phyloP scores from a whole-genome alignment of 2,797 vertebrate species.

The Coregonus ussuriensis region DNA sequence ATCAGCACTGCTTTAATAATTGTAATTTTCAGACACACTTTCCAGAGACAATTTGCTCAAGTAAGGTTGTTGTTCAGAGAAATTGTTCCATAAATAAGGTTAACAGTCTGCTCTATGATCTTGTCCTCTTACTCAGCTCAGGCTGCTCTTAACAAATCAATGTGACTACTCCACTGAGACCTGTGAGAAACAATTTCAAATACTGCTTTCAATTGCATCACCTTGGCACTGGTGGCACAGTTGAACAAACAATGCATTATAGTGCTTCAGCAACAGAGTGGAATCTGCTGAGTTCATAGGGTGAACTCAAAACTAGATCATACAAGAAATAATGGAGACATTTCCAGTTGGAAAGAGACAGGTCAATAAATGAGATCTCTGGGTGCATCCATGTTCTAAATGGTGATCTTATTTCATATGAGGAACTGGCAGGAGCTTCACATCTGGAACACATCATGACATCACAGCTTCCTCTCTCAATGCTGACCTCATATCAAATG shows the following conservation, averaged over 20 bases:
- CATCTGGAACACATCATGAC: constrained; percentile 48
- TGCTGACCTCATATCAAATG: constrained; percentile 23
- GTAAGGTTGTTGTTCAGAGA: constrained; percentile 32
- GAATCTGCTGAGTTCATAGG: constrained; percentile 16
- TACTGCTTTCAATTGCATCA: constrained; percentile 9
- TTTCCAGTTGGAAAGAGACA: constrained; percentile 14
- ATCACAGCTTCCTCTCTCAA: constrained; percentile 24
- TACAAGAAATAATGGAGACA: constrained; percentile 11
- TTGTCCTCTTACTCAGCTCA: constrained; percentile 23
- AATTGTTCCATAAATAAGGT: constrained; percentile 33
- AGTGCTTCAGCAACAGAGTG: constrained; percentile 16
- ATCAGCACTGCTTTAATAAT: constrained; percentile 35
- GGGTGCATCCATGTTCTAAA: constrained; percentile 33
- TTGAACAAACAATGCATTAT: constrained; percentile 21
- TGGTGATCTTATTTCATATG: constrained; percentile 22
- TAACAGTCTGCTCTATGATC: constrained; percentile 8
- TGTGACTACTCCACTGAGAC: constrained; percentile 7
- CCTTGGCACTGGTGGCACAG: constrained; percentile 14
- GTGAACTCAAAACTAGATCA: constrained; percentile 10
- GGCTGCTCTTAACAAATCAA: constrained; percentile 14
- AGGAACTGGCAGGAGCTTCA: not conserved
- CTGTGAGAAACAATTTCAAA: not conserved
- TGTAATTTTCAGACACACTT: constrained; percentile 8
- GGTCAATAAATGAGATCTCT: constrained; percentile 15
- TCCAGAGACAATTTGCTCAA: constrained; percentile 26